Percentiles rank a stretch among this genome's conserved stretches.
These are phyloP conservation scores for Urophycis tenuis DNA, from an alignment of 2,797 vertebrate species.

Conservation along the genomic window DNA sequence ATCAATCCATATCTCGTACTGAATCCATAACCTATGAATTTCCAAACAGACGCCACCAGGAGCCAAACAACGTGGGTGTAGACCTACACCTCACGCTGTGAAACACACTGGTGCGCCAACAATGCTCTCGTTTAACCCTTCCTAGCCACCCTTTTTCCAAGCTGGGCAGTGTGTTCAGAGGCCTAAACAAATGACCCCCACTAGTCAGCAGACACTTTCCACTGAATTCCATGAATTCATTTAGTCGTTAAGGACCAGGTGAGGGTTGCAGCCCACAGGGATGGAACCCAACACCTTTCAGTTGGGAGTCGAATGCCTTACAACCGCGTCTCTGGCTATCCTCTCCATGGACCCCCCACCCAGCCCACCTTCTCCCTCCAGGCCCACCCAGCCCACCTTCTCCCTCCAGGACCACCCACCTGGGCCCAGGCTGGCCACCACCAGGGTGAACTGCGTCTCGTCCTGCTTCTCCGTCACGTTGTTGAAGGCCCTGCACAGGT, in stretches of 20 bases:
- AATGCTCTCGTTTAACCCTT: neutral
- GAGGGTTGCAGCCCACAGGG: neutral
- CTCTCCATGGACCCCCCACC: neutral
- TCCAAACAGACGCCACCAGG: neutral
- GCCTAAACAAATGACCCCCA: neutral
- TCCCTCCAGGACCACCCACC: constrained; percentile 50
- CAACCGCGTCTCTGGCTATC: neutral
- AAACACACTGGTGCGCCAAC: neutral
- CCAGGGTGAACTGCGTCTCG: constrained; percentile 83
- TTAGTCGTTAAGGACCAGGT: neutral
- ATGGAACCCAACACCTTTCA: neutral
- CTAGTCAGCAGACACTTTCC: neutral
- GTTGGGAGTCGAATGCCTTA: neutral
- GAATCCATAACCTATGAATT: neutral
- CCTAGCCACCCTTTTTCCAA: neutral
- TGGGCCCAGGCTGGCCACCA: constrained; percentile 81
- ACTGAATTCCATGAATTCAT: neutral
- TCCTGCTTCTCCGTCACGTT: constrained; percentile 82
- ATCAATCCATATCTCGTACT: constrained; percentile 21
- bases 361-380: constrained; percentile 4
- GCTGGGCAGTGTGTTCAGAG: neutral
- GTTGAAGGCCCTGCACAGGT: constrained; percentile 88
- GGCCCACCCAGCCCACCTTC: constrained; percentile 20
- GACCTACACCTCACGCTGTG: neutral
- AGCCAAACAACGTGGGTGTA: neutral